Conservation (phyloP, 2,888 invertebrate genomes). For the Anthophora plumipes region DNA sequence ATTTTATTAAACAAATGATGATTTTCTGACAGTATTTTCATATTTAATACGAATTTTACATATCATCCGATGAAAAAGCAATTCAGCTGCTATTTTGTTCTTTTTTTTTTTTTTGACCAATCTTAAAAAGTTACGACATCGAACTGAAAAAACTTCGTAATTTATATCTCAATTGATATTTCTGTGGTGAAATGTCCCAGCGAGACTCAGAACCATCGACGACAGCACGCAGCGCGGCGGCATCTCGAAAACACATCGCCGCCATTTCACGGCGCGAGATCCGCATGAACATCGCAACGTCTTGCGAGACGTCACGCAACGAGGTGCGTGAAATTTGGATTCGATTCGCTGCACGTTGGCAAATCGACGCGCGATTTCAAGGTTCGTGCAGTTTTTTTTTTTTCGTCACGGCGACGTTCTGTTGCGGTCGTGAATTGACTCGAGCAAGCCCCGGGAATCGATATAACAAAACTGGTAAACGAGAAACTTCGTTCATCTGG, state of each 20-base stretch:
- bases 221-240: neutral
- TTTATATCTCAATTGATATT: neutral
- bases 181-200: too few relatives aligned
- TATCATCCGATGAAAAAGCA: too few relatives aligned
- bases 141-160: neutral
- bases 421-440: neutral
- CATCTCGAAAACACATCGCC: neutral
- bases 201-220: neutral
- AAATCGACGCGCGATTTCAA: slow-evolving; percentile 20
- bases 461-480: slow-evolving; percentile 19
- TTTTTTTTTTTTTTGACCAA: neutral
- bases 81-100: too few relatives aligned
- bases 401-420: slow-evolving; percentile 2
- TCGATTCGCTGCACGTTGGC: neutral
- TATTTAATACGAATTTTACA: too few relatives aligned
- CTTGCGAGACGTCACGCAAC: neutral
- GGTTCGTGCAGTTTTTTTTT: neutral
- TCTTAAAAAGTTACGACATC: neutral
- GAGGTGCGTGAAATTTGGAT: slow-evolving; percentile 24
- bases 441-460: slow-evolving; percentile 27
- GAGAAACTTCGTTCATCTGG: slow-evolving; percentile 16
- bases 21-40: neutral
- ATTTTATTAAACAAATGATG: neutral
- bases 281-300: neutral
- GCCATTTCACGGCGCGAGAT: slow-evolving; percentile 5